Conservation (phyloP, 2,113 vertebrate genomes). For the Charina bottae region DNA sequence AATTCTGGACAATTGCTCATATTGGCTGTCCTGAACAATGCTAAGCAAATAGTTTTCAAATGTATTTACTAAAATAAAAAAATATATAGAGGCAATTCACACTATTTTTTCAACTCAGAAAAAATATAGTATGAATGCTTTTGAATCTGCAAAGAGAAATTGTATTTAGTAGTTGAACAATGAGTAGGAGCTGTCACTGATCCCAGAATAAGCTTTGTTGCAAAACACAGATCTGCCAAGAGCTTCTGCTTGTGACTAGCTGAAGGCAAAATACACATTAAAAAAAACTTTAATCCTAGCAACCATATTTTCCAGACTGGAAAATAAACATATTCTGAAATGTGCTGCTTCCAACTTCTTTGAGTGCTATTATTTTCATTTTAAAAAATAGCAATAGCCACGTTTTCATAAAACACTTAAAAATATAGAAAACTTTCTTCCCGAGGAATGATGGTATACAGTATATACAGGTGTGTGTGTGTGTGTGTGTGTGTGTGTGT, state of each 20-base stretch:
- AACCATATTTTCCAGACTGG: not conserved
- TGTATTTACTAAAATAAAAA: not conserved
- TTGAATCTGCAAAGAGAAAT: not conserved
- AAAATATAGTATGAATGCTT: not conserved
- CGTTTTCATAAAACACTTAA: not conserved
- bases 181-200: not conserved
- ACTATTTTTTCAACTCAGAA: not conserved
- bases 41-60: not conserved
- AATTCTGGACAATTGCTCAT: not conserved
- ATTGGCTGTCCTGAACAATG: not conserved
- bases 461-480: no score
- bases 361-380: not conserved
- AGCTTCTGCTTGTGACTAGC: not conserved
- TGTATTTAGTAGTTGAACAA: not conserved
- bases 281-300: not conserved
- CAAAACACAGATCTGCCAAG: not conserved
- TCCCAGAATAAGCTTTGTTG: not conserved
- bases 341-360: not conserved
- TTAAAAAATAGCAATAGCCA: not conserved
- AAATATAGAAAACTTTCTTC: not conserved
- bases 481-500: no score
- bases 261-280: not conserved
- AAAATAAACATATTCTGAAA: not conserved
- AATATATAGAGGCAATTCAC: not conserved
- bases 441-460: no score